These are phyloP conservation scores for Peucedramus taeniatus DNA, from an alignment of 2,113 vertebrate genomes.

Conservation along the genomic window DNA sequence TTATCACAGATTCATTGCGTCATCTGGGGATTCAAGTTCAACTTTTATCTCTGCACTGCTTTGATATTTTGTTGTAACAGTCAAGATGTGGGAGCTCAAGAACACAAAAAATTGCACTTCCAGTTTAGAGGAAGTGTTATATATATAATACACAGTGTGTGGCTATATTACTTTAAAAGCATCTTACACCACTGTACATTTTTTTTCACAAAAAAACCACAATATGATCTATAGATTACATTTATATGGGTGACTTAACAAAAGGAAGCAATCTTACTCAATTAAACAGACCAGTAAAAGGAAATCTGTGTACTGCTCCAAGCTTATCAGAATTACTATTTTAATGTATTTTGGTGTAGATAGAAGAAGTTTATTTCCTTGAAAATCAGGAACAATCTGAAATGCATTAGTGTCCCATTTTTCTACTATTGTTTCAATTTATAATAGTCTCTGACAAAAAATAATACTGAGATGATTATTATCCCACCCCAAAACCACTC, in stretches of 20 bases:
- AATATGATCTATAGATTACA: neutral
- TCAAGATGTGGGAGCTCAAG: neutral
- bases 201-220: neutral
- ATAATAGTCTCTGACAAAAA: neutral
- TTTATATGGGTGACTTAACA: neutral
- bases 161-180: neutral
- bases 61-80: neutral
- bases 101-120: neutral
- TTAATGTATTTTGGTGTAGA: neutral
- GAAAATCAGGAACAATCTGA: neutral
- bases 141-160: neutral
- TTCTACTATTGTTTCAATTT: neutral
- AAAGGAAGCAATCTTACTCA: neutral
- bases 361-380: neutral
- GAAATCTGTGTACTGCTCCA: neutral
- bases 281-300: neutral
- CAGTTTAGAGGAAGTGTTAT: neutral
- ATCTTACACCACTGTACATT: neutral
- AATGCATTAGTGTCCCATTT: neutral
- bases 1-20: neutral
- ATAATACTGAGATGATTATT: neutral
- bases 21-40: neutral
- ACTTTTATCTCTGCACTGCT: neutral
- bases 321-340: neutral
- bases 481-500: neutral